These are phyloP conservation scores for Drosophila melanica DNA, from an alignment of 1,140 invertebrate genomes.

Conservation along the genomic window DNA sequence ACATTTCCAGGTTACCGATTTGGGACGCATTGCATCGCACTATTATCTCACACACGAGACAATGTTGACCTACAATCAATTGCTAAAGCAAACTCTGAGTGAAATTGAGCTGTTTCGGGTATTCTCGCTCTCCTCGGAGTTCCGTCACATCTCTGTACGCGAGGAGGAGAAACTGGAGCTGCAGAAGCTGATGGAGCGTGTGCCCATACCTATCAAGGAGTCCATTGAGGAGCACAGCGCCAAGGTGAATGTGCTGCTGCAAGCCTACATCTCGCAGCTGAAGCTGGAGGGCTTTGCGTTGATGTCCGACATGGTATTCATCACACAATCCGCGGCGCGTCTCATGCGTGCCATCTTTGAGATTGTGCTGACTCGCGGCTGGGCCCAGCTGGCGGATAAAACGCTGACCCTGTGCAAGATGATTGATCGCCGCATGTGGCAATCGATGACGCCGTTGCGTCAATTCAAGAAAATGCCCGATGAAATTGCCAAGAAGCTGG, in stretches of 20 bases:
- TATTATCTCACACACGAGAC: slow-evolving; percentile 99
- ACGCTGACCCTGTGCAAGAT: slow-evolving; percentile 98
- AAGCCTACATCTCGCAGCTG: slow-evolving; percentile 99
- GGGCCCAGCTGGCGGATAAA: slow-evolving; percentile 99
- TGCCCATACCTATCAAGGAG: slow-evolving; percentile 99
- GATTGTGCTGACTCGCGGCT: slow-evolving; percentile 94
- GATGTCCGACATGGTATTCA: slow-evolving; percentile 99
- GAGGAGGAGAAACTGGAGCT: slow-evolving; percentile 99
- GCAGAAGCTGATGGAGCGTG: slow-evolving; percentile 98
- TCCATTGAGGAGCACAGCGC: slow-evolving; percentile 99
- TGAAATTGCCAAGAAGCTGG: slow-evolving; percentile 98
- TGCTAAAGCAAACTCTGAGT: slow-evolving; percentile 97
- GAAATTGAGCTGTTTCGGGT: slow-evolving; percentile 99
- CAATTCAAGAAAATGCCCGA: slow-evolving; percentile 99
- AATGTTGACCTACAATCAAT: slow-evolving; percentile 98
- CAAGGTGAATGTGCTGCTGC: slow-evolving; percentile 96
- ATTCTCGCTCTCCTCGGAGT: slow-evolving; percentile 98
- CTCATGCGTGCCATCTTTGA: slow-evolving; percentile 99
- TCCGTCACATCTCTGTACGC: slow-evolving; percentile 95
- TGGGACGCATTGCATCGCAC: slow-evolving; percentile 98
- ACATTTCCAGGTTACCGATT: slow-evolving; percentile 95
- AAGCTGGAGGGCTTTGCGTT: slow-evolving; percentile 99
- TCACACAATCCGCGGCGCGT: slow-evolving; percentile 98
- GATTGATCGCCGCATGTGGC: slow-evolving; percentile 99
- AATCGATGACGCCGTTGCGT: slow-evolving; percentile 98